Evolutionary conservation across 2,113 vertebrate species (phyloP), one percentile per base, ranked within the genome.

Genomic region (Corythornis madagascariensis): DNA sequence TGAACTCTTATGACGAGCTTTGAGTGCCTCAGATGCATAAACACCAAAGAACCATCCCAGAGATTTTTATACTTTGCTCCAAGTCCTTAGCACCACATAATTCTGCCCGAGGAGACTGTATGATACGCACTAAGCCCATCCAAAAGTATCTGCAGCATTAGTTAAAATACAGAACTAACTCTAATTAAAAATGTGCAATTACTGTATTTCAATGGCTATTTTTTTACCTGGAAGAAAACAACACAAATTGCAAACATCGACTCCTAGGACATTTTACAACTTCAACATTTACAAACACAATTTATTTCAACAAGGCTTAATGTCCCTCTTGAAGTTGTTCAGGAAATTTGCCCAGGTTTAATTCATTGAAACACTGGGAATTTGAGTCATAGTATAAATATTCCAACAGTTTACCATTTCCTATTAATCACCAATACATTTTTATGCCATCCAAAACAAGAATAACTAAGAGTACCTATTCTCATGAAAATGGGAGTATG

Each of bases 161-260:
- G 10, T 42, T 70, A 86, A 69, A 89, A 74, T 26, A 77, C 17
- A 25, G 13, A 31, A 11, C 48, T 67, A 86, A 18, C 18, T 60
- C 11, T 47, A 22, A 83, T 20, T 78, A n/a, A 82, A 61, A 82
- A 59, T 15, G 15, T 31, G 21, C 43, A 56, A 73, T 43, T 86
- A 45, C 2, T 76, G 10, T 64, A 64, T 60, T 77, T 81, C 40
- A 71, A 9, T 52, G 7, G 52, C 14, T 35, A n/a, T 11, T 91
- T 80, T 80, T 80, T 80, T 42, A 79, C 40, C n/a, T 31, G 40
- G 80, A 77, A 90, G 75, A 83, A 71, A 90, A 83, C 64, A 89
- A 50, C 28, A 38, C n/a, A 60, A 60, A 35, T 35, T 17, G 9
- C 52, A 70, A 76, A 53, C 53, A 70, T 70, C 16, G 43, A 77